Conservation (phyloP, 2,797 vertebrate genomes). For the Pseudochromis fuscus region DNA sequence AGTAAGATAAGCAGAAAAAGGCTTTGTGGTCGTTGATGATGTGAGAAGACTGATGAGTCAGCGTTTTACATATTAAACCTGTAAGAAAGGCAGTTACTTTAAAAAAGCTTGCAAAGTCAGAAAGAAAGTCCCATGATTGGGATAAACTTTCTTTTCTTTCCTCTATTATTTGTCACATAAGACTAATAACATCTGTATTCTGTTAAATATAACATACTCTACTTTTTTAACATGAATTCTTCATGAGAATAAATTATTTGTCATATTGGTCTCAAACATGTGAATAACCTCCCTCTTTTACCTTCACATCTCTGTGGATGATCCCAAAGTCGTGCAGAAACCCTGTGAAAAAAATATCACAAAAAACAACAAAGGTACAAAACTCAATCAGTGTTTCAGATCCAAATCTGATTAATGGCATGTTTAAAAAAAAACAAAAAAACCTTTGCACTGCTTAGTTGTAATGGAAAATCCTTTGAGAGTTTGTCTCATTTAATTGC, state of each 20-base stretch:
- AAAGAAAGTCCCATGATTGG: not conserved
- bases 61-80: not conserved
- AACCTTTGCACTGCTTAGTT: not conserved
- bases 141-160: not conserved
- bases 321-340: conserved; percentile 95
- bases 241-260: not conserved
- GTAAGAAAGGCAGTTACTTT: not conserved
- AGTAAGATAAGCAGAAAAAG: not conserved
- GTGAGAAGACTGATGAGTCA: conserved; percentile 2
- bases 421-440: too few species aligned
- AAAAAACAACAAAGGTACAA: not conserved
- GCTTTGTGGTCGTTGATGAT: not conserved
- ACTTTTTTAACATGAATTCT: not conserved
- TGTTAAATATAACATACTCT: not conserved
- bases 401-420: not conserved
- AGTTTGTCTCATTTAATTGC: conserved; percentile 40
- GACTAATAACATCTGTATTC: not conserved
- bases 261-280: too few species aligned
- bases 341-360: conserved; percentile 82
- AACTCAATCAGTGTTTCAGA: conserved; percentile 1
- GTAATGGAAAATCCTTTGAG: conserved; percentile 19
- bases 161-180: not conserved
- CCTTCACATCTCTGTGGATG: conserved; percentile 96
- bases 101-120: not conserved
- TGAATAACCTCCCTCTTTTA: conserved; percentile 59